A percentile compares a stretch with the other conserved stretches of the same genome.
Conservation (phyloP, 23 tunicate species). For the Trididemnum clinides region DNA sequence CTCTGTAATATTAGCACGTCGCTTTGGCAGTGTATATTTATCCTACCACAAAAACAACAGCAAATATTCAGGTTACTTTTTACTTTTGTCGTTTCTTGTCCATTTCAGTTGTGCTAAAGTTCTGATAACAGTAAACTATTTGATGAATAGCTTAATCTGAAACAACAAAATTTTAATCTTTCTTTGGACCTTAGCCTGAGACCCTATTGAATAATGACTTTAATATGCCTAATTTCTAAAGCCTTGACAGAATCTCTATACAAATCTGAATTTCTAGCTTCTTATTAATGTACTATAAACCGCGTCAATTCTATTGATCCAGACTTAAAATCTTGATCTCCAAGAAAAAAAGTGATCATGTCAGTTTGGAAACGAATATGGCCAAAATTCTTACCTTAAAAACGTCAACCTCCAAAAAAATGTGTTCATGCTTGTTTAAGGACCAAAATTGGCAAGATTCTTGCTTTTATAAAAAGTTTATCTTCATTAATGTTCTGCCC, state of each 20-base stretch:
- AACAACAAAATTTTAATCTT: slow-evolving; percentile 1
- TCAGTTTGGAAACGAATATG: too few species aligned
- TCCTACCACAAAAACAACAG: slow-evolving; percentile 6
- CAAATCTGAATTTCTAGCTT: slow-evolving; percentile 14
- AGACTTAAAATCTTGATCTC: too few species aligned
- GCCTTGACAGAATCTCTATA: not conserved
- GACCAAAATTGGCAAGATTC: too few species aligned
- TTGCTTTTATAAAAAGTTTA: too few species aligned
- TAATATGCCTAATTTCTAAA: not conserved
- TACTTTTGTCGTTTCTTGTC: not conserved
- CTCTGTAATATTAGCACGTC: slow-evolving; percentile 1
- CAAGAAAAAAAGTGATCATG: too few species aligned
- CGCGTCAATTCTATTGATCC: not conserved
- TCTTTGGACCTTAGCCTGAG: not conserved
- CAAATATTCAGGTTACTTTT: not conserved
- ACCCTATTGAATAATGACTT: not conserved
- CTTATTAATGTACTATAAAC: not conserved
- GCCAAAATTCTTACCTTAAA: too few species aligned
- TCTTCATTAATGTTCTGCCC: too few species aligned
- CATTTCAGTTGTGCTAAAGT: not conserved
- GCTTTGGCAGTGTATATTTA: not conserved
- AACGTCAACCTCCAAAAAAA: too few species aligned
- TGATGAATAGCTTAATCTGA: not conserved
- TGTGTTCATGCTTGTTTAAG: too few species aligned
- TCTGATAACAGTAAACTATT: not conserved